A percentile compares a stretch with the other conserved stretches of the same genome.
Evolutionary conservation across 2,797 vertebrate species (phyloP).

Genomic region (Coregonus ussuriensis): DNA sequence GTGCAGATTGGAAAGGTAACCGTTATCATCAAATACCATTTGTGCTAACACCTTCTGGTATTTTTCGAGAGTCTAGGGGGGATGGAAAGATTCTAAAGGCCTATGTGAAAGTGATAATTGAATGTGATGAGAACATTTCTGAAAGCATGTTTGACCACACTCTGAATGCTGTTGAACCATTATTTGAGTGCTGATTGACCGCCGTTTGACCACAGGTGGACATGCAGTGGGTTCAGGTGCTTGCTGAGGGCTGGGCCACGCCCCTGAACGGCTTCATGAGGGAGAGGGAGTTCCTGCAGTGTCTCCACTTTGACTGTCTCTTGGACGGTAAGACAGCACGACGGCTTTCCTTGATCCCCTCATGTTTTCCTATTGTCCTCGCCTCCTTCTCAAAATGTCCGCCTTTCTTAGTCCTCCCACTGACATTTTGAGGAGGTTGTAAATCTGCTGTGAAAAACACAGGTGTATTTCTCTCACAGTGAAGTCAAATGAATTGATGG

Average conservation of each 20-base stretch:
- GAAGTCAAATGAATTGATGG: background rate
- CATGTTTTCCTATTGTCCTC: background rate
- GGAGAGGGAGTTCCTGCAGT: constrained; percentile 94
- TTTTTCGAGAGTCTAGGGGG: too few relatives aligned
- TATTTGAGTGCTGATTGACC: background rate
- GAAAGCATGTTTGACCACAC: background rate
- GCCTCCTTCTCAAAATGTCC: background rate
- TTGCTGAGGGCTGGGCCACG: constrained; percentile 98
- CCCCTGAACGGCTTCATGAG: constrained; percentile 98
- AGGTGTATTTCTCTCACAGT: background rate
- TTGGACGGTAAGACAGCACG: constrained; percentile 83
- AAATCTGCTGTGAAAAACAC: background rate
- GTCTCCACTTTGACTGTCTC: constrained; percentile 97
- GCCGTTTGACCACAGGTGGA: constrained; percentile 80
- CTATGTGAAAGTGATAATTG: background rate
- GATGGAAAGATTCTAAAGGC: background rate
- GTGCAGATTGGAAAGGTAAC: constrained; percentile 91
- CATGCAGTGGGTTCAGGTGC: constrained; percentile 98
- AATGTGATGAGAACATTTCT: background rate
- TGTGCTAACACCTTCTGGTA: too few relatives aligned
- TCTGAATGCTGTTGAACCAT: background rate
- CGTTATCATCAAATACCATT: too few relatives aligned
- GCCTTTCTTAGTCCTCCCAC: background rate
- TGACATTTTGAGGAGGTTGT: background rate
- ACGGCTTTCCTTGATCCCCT: background rate